These are phyloP conservation scores for Aplidium turbinatum DNA, from an alignment of 23 tunicate species.

Conservation along the genomic window DNA sequence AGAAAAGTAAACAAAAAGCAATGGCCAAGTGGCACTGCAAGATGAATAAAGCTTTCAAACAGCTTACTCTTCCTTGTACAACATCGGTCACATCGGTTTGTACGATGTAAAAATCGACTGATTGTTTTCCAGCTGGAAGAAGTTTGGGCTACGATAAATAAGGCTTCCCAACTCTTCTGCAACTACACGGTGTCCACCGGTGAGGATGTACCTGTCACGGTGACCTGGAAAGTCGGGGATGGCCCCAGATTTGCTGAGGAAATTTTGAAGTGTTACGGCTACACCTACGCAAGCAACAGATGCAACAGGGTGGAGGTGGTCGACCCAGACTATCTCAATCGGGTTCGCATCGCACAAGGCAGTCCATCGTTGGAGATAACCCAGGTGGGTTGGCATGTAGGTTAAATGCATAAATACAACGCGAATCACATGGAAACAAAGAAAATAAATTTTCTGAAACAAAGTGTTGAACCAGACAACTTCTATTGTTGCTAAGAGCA, in stretches of 20 bases:
- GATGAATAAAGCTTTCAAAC: no score
- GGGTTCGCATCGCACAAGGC: background rate
- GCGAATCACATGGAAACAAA: background rate
- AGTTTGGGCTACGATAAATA: conserved; percentile 6
- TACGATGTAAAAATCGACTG: background rate
- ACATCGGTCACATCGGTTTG: no score
- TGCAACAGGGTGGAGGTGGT: background rate
- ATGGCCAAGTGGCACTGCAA: no score
- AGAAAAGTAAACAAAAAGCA: no score
- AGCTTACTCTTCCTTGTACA: no score
- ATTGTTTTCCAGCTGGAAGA: conserved; percentile 16
- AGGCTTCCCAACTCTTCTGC: conserved; percentile 16
- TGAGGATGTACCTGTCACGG: conserved; percentile 33
- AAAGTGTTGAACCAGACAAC: no score
- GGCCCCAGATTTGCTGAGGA: conserved; percentile 1
- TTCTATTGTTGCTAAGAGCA: no score
- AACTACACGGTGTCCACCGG: conserved; percentile 36
- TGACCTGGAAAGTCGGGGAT: conserved; percentile 54
- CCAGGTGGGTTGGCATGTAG: conserved; percentile 6
- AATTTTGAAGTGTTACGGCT: conserved; percentile 18
- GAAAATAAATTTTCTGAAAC: no score
- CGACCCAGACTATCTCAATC: conserved; percentile 12
- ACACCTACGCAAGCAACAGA: conserved; percentile 1
- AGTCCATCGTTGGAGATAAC: conserved; percentile 23
- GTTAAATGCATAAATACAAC: background rate